Conservation (phyloP, 2,797 vertebrate genomes). For the Lepilemur ruficaudatus region DNA sequence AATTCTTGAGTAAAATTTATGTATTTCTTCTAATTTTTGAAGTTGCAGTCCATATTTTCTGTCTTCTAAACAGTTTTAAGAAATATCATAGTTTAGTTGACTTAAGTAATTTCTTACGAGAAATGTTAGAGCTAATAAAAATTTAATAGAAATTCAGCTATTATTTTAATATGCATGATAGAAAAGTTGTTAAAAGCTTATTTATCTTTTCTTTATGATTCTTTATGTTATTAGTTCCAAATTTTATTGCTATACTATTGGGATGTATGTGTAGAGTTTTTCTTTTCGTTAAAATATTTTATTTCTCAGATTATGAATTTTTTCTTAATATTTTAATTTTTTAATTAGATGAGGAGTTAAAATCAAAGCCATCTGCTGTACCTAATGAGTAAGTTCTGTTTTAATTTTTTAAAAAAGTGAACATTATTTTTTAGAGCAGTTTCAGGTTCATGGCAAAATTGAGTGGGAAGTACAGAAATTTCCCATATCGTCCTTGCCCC, state of each 20-base stretch:
- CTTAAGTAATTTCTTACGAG: constrained; percentile 18
- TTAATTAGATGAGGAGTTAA: constrained; percentile 94
- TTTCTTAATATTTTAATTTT: constrained; percentile 67
- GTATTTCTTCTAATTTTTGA: constrained; percentile 14
- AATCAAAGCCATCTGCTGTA: constrained; percentile 86
- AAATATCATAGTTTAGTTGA: not conserved
- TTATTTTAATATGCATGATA: not conserved
- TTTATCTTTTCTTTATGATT: constrained; percentile 33
- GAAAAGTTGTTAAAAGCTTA: not conserved
- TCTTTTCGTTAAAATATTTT: constrained; percentile 59
- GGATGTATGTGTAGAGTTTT: not conserved
- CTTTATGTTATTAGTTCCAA: not conserved
- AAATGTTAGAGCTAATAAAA: constrained; percentile 13
- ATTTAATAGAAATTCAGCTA: constrained; percentile 40
- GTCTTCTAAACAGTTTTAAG: constrained; percentile 5
- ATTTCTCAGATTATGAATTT: constrained; percentile 54
- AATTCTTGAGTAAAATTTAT: constrained; percentile 20
- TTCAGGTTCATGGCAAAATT: constrained; percentile 42
- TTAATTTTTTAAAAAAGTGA: constrained; percentile 27
- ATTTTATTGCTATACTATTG: constrained; percentile 35
- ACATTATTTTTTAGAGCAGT: constrained; percentile 21
- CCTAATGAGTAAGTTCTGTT: constrained; percentile 91
- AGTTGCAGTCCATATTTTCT: constrained; percentile 1
- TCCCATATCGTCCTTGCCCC: not conserved
- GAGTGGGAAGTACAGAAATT: not conserved